phyloP scores from a whole-genome alignment of 1,140 invertebrate genomes.

The Drosophila lini region DNA sequence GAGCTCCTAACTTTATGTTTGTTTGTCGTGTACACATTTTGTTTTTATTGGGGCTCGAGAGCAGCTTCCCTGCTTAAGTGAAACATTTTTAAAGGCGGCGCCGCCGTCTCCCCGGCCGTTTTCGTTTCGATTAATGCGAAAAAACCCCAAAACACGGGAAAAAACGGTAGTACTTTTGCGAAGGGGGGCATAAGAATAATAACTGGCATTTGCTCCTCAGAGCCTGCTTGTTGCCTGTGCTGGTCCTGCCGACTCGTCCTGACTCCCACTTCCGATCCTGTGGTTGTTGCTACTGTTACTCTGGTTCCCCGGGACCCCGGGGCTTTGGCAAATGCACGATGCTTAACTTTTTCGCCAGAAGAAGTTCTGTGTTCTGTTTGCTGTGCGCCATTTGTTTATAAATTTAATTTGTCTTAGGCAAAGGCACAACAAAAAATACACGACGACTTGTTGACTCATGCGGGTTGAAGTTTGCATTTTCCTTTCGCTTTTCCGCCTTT shows the following conservation, averaged over 20 bases:
- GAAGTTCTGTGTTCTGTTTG: slow-evolving; percentile 58
- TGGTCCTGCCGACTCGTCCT: not conserved
- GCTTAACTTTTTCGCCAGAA: slow-evolving; percentile 53
- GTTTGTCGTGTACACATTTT: slow-evolving; percentile 81
- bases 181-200: slow-evolving; percentile 27
- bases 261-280: slow-evolving; percentile 16
- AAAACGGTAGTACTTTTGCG: slow-evolving; percentile 20
- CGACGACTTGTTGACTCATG: slow-evolving; percentile 53
- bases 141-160: slow-evolving; percentile 40
- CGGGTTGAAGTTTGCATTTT: slow-evolving; percentile 33
- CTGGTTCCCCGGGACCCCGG: slow-evolving; percentile 22
- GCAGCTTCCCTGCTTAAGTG: slow-evolving; percentile 64
- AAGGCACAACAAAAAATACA: slow-evolving; percentile 40
- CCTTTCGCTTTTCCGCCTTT: slow-evolving; percentile 32
- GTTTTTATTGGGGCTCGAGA: slow-evolving; percentile 70
- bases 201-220: slow-evolving; percentile 35
- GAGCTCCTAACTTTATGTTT: slow-evolving; percentile 82
- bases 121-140: slow-evolving; percentile 62
- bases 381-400: slow-evolving; percentile 78
- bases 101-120: slow-evolving; percentile 49
- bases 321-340: slow-evolving; percentile 52
- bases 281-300: slow-evolving; percentile 33
- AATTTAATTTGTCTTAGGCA: slow-evolving; percentile 77
- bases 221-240: slow-evolving; percentile 23
- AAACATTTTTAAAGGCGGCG: slow-evolving; percentile 75